Evolutionary conservation across 2,113 vertebrate genomes (phyloP), one percentile per base, ranked within the genome.

Genomic region (Cercocebus atys): DNA sequence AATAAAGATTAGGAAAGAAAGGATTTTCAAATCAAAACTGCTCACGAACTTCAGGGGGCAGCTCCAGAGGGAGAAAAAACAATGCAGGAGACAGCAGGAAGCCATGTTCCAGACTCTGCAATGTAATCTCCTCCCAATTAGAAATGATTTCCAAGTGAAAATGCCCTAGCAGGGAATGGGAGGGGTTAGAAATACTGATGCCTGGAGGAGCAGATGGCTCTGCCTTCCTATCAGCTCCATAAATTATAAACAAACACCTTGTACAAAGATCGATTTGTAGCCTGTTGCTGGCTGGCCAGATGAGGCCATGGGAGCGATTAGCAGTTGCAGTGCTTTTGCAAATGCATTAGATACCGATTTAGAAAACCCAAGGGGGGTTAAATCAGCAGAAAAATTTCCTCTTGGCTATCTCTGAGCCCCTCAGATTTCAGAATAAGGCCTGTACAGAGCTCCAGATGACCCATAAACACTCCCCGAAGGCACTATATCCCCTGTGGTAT

Each of bases 221-320:
- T 97, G 97, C 93, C 97, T 98, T 98, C 97, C 97, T 95, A 84
- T 57, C 96, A 96, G 94, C 96, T 94, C 93, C 92, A 96, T 97
- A 98, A 98, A 98, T 98, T 97, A 98, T 95, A 98, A 98, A 98
- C 92, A 98, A 98, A 98, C 91, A 98, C 96, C 86, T 94, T 97
- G 94, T 23, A 85, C 25, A 90, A 95, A 96, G 45, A 94, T 97
- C 14, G 81, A 98, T 94, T 73, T 95, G 64, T 89, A 98, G 96
- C 76, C 83, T 86, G 66, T 82, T 97, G 86, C 78, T 96, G 83
- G 95, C 61, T 64, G 90, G 92, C 70, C 94, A 97, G 97, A 98
- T 94, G 93, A 96, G 73, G 32, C 80, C 72, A 80, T 55, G 72
- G 90, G 82, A 91, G 20, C 22, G 82, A 97, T 72, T 68, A 93